phyloP scores from a whole-genome alignment of 2,113 vertebrate species.

The Corythornis madagascariensis region DNA sequence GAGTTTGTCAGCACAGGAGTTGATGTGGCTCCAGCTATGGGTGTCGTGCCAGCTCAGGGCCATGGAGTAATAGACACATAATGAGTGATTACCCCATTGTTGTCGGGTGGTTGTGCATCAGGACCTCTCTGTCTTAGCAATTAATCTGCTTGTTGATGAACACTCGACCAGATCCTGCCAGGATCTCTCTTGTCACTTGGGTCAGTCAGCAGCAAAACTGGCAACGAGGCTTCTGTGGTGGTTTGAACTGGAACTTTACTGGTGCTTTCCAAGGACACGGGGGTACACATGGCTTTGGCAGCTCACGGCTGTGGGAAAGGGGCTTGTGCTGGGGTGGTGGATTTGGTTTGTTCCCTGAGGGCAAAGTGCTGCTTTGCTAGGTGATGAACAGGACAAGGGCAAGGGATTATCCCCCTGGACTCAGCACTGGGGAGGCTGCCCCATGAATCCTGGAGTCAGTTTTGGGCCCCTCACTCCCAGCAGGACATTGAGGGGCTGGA shows the following conservation, averaged over 20 bases:
- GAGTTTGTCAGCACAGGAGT: neutral
- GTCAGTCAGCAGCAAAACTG: neutral
- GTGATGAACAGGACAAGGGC: no score
- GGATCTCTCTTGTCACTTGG: neutral
- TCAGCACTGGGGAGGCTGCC: no score
- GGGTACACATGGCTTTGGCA: no score
- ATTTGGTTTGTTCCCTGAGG: no score
- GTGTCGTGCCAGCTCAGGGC: neutral
- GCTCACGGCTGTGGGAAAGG: no score
- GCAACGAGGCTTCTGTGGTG: accelerated
- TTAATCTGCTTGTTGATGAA: conserved; percentile 29
- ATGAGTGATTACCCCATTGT: conserved; percentile 21
- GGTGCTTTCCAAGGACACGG: neutral
- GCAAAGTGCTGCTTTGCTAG: no score
- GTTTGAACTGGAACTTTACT: neutral
- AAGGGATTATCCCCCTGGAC: no score
- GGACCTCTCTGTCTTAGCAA: conserved; percentile 24
- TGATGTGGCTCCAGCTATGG: neutral
- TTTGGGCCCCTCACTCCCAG: no score
- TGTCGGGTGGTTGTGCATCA: neutral
- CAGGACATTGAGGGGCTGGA: no score
- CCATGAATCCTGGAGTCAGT: no score
- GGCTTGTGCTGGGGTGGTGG: no score
- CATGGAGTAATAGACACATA: neutral
- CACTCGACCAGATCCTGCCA: neutral